Conservation (phyloP, 2,888 invertebrate species). For the Cacoxenus indagator region DNA sequence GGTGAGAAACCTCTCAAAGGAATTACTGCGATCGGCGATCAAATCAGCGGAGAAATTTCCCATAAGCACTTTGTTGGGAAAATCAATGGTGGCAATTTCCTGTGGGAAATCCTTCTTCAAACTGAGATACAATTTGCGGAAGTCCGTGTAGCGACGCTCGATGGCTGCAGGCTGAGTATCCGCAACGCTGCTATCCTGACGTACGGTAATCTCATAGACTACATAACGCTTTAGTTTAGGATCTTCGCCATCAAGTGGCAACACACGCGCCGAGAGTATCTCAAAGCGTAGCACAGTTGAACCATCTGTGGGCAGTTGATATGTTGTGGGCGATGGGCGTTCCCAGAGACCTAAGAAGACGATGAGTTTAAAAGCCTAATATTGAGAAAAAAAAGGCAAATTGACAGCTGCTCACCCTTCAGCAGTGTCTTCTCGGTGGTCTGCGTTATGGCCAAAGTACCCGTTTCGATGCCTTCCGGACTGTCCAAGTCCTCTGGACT, state of each 20-base stretch:
- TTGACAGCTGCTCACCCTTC: constrained; percentile 50
- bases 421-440: constrained; percentile 42
- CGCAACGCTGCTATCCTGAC: constrained; percentile 72
- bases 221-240: constrained; percentile 76
- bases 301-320: constrained; percentile 58
- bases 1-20: constrained; percentile 77
- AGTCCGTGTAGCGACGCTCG: constrained; percentile 81
- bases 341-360: constrained; percentile 64
- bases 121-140: constrained; percentile 76
- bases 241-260: constrained; percentile 74
- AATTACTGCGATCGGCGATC: constrained; percentile 76
- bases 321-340: constrained; percentile 47
- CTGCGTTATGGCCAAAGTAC: constrained; percentile 59
- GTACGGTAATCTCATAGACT: constrained; percentile 78
- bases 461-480: constrained; percentile 65
- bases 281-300: constrained; percentile 72
- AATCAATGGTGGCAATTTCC: constrained; percentile 73
- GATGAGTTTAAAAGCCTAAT: not conserved
- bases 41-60: constrained; percentile 81
- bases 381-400: no score
- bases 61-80: constrained; percentile 79
- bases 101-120: constrained; percentile 75
- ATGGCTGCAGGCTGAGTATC: constrained; percentile 77
- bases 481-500: constrained; percentile 67
- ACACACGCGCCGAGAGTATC: constrained; percentile 78